phyloP scores from a whole-genome alignment of 1,140 invertebrate genomes.

The Lasaia peninsularis region DNA sequence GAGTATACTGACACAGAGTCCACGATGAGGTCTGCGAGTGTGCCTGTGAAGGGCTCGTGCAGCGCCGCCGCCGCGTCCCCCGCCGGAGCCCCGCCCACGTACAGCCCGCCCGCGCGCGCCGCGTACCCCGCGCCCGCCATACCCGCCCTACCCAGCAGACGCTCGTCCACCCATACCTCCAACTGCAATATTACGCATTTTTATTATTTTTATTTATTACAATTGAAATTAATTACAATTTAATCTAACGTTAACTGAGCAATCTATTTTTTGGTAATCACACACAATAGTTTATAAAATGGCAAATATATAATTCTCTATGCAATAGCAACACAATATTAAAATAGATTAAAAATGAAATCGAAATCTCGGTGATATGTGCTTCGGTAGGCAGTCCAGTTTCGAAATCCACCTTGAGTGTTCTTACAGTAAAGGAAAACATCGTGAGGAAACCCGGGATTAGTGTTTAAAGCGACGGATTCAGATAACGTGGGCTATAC shows the following conservation, averaged over 20 bases:
- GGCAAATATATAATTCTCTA: too few species aligned
- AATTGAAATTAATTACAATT: too few species aligned
- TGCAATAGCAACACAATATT: too few species aligned
- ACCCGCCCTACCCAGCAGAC: constrained; percentile 71
- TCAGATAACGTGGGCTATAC: constrained; percentile 29
- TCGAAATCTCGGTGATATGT: too few species aligned
- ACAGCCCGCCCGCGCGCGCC: constrained; percentile 74
- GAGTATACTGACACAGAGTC: constrained; percentile 43
- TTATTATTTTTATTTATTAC: background rate
- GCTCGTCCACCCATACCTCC: constrained; percentile 84
- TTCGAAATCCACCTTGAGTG: too few species aligned
- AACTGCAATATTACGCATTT: constrained; percentile 64
- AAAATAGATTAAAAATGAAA: too few species aligned
- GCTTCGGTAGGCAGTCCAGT: too few species aligned
- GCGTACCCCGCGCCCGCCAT: constrained; percentile 76
- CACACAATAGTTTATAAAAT: background rate
- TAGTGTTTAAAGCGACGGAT: too few species aligned
- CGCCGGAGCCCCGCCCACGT: constrained; percentile 82
- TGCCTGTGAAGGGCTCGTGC: constrained; percentile 44
- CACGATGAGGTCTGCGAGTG: constrained; percentile 53
- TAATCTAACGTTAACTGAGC: too few species aligned
- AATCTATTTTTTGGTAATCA: too few species aligned
- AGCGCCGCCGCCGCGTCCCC: constrained; percentile 67
- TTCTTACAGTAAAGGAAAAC: too few species aligned
- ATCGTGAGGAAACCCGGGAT: too few species aligned